Percentiles rank a stretch among this genome's conserved stretches.
phyloP scores from a whole-genome alignment of 2,113 vertebrate species.

The Notothenia rossii region DNA sequence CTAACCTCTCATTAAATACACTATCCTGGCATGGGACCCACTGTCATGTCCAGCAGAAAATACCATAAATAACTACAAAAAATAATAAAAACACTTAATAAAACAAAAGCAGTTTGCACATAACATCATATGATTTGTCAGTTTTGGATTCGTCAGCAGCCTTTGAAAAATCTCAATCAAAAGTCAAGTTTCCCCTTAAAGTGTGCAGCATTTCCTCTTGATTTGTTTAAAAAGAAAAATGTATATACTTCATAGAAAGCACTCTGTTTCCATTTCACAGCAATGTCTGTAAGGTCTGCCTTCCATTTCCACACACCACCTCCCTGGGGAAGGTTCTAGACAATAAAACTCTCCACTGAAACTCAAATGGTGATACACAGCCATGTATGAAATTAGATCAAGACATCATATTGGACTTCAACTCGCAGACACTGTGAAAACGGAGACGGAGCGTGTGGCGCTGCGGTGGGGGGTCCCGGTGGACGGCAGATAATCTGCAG shows the following conservation, averaged over 20 bases:
- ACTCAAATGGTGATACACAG: too few relatives aligned
- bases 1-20: too few relatives aligned
- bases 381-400: background rate
- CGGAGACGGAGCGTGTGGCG: background rate
- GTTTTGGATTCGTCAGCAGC: background rate
- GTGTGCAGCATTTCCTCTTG: background rate
- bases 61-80: too few relatives aligned
- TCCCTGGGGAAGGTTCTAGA: background rate
- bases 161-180: background rate
- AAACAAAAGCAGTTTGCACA: too few relatives aligned
- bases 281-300: background rate
- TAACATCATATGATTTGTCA: background rate
- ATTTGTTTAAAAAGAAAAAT: too few relatives aligned
- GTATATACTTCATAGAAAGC: background rate
- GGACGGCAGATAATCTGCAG: constrained; percentile 32
- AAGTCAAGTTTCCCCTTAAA: background rate
- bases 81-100: too few relatives aligned
- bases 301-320: too few relatives aligned
- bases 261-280: background rate
- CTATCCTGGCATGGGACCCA: too few relatives aligned
- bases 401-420: background rate
- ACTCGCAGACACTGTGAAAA: background rate
- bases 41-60: too few relatives aligned
- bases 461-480: background rate
- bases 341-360: background rate